A percentile compares a stretch with the other conserved stretches of the same genome.
These are phyloP conservation scores for Sturnira hondurensis DNA, from an alignment of 2,113 vertebrate species.

Conservation along the genomic window DNA sequence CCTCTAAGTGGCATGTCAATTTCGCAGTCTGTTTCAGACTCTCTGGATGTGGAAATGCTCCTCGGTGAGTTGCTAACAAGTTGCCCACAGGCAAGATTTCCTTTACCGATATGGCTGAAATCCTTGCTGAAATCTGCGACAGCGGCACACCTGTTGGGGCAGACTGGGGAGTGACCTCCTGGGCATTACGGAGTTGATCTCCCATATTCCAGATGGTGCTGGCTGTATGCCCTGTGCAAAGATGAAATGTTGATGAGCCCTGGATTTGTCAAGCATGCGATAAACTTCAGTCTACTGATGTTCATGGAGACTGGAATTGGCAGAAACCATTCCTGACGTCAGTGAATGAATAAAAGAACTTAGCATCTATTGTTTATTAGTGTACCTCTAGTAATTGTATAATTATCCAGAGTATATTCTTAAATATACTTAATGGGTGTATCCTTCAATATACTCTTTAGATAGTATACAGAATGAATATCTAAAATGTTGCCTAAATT, in stretches of 20 bases:
- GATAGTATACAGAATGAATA: background rate
- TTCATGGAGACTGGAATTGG: background rate
- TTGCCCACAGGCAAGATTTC: background rate
- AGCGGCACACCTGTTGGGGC: accelerated
- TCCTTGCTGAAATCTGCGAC: background rate
- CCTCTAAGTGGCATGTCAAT: background rate
- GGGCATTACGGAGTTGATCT: background rate
- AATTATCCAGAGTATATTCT: background rate
- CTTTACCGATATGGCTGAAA: background rate
- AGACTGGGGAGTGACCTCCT: background rate
- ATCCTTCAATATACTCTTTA: no score
- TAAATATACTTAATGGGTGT: background rate
- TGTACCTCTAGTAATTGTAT: background rate
- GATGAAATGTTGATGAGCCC: background rate
- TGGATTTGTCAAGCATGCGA: background rate
- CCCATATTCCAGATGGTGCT: background rate
- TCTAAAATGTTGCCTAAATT: background rate
- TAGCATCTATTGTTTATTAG: background rate
- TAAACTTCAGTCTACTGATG: background rate
- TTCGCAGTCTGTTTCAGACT: background rate
- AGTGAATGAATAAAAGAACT: background rate
- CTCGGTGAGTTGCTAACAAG: background rate
- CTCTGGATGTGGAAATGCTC: background rate
- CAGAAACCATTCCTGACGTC: background rate
- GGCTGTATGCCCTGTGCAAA: no score